These are phyloP conservation scores for Coronaproctus castanopsis DNA, from an alignment of 2,888 invertebrate species.

Conservation along the genomic window DNA sequence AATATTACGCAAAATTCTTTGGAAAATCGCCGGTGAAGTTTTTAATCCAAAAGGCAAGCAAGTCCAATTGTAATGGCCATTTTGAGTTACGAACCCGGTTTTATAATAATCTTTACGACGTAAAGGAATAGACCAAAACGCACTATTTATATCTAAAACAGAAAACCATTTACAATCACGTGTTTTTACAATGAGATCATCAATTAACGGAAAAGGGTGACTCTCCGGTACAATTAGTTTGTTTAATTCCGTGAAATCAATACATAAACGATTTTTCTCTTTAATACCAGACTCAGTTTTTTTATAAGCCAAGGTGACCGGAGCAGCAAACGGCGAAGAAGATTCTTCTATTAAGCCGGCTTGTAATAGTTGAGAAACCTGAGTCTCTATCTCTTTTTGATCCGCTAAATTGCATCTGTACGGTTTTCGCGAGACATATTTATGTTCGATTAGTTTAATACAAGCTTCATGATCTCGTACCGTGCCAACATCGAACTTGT, in stretches of 20 bases:
- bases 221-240: conserved; percentile 10
- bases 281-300: conserved; percentile 2
- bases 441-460: background rate
- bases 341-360: conserved; percentile 7
- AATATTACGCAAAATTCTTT: conserved; percentile 16
- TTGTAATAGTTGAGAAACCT: conserved; percentile 3
- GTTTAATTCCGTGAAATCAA: conserved; percentile 6
- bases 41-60: conserved; percentile 19
- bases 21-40: conserved; percentile 19
- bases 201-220: conserved; percentile 15
- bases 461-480: no score
- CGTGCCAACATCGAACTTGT: no score
- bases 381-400: conserved; percentile 6
- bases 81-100: conserved; percentile 19
- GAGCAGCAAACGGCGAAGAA: conserved; percentile 4
- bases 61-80: conserved; percentile 18
- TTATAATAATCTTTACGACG: conserved; percentile 17
- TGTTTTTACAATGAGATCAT: conserved; percentile 14
- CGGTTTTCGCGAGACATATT: conserved; percentile 3
- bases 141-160: conserved; percentile 16
- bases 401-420: conserved; percentile 5
- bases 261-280: conserved; percentile 1
- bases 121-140: conserved; percentile 17
- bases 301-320: conserved; percentile 7
- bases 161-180: conserved; percentile 15